phyloP scores from a whole-genome alignment of 2,797 vertebrate species.

The Anableps anableps region DNA sequence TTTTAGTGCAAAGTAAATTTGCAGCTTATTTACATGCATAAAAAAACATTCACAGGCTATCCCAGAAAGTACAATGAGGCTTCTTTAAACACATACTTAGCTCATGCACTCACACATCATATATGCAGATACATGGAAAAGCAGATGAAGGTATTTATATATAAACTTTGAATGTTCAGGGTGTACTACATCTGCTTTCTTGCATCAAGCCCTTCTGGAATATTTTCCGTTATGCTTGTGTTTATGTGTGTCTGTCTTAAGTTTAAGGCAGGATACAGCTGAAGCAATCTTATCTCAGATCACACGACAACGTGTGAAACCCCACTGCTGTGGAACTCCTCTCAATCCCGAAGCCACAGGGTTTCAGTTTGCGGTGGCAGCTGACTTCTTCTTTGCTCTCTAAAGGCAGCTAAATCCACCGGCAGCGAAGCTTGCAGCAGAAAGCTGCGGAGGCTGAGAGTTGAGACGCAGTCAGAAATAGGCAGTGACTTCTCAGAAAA shows the following conservation, averaged over 20 bases:
- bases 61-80: neutral
- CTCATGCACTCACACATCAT: neutral
- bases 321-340: constrained; percentile 72
- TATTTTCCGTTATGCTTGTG: constrained; percentile 60
- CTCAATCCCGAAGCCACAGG: constrained; percentile 72
- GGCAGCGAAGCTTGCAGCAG: constrained; percentile 47
- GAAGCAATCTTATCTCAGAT: constrained; percentile 73
- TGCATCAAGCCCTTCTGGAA: constrained; percentile 52
- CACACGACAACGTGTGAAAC: constrained; percentile 73
- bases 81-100: neutral
- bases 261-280: constrained; percentile 69
- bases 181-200: constrained; percentile 2
- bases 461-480: constrained; percentile 68
- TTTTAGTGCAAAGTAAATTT: neutral
- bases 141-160: neutral
- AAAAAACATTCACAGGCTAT: neutral
- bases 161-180: constrained; percentile 37
- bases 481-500: constrained; percentile 78
- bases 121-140: neutral
- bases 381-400: constrained; percentile 61
- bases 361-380: constrained; percentile 80
- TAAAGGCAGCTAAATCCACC: constrained; percentile 63
- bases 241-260: constrained; percentile 34
- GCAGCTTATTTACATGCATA: neutral
- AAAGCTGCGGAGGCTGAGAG: constrained; percentile 71